A percentile compares a stretch with the other conserved stretches of the same genome.
These are phyloP conservation scores for Masticophis lateralis DNA, from an alignment of 2,797 vertebrate genomes.

Conservation along the genomic window DNA sequence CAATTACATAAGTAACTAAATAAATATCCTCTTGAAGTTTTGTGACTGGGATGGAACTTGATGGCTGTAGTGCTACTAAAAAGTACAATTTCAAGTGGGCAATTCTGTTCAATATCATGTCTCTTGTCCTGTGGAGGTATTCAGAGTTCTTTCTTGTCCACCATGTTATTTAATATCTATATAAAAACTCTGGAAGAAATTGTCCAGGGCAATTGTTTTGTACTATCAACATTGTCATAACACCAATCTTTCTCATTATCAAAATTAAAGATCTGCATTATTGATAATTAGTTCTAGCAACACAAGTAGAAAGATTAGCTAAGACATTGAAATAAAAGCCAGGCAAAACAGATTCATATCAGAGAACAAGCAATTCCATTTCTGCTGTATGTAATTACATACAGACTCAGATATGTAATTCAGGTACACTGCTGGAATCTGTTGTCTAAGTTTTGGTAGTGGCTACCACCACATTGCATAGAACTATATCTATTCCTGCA, in stretches of 20 bases:
- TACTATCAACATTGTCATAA: background rate
- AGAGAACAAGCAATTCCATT: background rate
- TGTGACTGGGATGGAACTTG: background rate
- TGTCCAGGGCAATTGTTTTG: background rate
- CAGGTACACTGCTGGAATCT: background rate
- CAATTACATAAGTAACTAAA: background rate
- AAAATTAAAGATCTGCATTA: background rate
- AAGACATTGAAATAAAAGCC: background rate
- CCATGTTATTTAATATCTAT: background rate
- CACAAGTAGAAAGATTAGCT: background rate
- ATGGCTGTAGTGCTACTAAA: background rate
- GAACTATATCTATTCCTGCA: background rate
- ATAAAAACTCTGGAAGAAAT: background rate
- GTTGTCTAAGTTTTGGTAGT: background rate
- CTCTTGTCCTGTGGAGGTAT: background rate
- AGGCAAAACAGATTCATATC: background rate
- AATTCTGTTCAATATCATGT: background rate
- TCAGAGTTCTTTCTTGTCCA: background rate
- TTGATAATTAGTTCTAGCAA: background rate
- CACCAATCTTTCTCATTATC: background rate
- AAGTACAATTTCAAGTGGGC: background rate
- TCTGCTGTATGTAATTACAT: background rate
- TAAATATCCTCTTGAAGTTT: background rate
- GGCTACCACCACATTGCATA: background rate
- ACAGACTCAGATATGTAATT: background rate